Evolutionary conservation across 2,113 vertebrate species (phyloP).

Genomic region (Bucco capensis): DNA sequence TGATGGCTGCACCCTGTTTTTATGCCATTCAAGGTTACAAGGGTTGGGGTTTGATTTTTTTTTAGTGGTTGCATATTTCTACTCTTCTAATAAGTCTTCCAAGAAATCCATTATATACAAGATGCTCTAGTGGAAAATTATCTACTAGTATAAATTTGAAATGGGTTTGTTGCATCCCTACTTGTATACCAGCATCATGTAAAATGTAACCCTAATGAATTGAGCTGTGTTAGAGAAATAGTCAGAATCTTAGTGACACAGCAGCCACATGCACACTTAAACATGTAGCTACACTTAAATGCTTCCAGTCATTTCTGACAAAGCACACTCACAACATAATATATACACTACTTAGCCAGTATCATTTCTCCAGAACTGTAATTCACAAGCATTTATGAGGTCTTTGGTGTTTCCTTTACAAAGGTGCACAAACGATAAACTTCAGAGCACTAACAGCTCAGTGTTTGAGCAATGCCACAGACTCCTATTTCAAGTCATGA

Average conservation of each 20-base stretch:
- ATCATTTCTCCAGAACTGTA: slow-evolving; percentile 43
- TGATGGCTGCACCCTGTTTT: neutral
- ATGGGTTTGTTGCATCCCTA: neutral
- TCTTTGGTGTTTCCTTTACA: slow-evolving; percentile 40
- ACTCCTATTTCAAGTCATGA: neutral
- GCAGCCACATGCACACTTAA: neutral
- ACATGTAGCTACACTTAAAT: neutral
- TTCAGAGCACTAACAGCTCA: slow-evolving; percentile 42
- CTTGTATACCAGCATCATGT: neutral
- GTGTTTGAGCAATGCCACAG: slow-evolving; percentile 49
- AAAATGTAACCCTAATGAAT: neutral
- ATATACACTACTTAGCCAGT: neutral
- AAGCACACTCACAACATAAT: neutral
- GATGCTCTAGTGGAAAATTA: slow-evolving; percentile 16
- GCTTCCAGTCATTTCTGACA: slow-evolving; percentile 13
- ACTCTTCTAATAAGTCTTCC: neutral
- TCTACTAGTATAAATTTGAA: neutral
- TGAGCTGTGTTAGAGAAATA: slow-evolving; percentile 7
- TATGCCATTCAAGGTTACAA: neutral
- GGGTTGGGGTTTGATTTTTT: neutral
- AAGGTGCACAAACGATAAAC: slow-evolving; percentile 36
- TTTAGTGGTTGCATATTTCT: neutral
- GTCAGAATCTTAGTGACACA: neutral
- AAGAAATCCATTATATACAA: neutral
- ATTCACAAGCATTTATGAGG: slow-evolving; percentile 26